These are phyloP conservation scores for Cerceris rybyensis DNA, from an alignment of 2,888 invertebrate genomes.

Conservation along the genomic window DNA sequence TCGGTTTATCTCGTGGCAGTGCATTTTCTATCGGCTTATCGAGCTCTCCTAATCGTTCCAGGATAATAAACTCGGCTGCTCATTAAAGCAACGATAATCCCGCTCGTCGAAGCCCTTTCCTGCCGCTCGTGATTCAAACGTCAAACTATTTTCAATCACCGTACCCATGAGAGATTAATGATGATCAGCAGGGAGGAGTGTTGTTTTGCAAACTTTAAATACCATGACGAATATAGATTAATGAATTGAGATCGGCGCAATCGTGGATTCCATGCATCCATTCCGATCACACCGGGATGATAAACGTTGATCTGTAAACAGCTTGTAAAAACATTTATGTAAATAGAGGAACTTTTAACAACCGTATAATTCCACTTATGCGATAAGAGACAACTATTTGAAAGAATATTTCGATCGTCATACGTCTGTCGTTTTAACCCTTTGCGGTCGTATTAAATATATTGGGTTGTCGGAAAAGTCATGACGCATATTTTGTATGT, in stretches of 20 bases:
- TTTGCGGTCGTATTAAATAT: too few relatives aligned
- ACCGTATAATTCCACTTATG: not conserved
- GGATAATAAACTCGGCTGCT: constrained; percentile 51
- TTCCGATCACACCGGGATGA: constrained; percentile 16
- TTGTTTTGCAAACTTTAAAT: constrained; percentile 47
- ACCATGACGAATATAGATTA: constrained; percentile 51
- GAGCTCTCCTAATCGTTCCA: constrained; percentile 47
- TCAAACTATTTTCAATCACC: constrained; percentile 56
- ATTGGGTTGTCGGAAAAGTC: too few relatives aligned
- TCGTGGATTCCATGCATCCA: constrained; percentile 20
- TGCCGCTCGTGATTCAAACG: constrained; percentile 55
- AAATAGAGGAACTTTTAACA: not conserved
- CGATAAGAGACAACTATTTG: not conserved
- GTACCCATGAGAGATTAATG: constrained; percentile 51
- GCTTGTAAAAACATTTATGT: not conserved
- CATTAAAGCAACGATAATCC: constrained; percentile 54
- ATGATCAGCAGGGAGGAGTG: constrained; percentile 38
- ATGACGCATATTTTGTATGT: too few relatives aligned
- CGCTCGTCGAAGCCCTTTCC: constrained; percentile 27
- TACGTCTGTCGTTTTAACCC: too few relatives aligned
- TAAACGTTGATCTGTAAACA: constrained; percentile 21
- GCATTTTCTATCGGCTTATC: constrained; percentile 58
- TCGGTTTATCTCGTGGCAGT: constrained; percentile 40
- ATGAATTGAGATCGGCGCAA: constrained; percentile 50
- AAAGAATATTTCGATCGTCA: too few relatives aligned